Evolutionary conservation across 2,888 invertebrate genomes (phyloP).

Genomic region (Drosophila kanekoi): DNA sequence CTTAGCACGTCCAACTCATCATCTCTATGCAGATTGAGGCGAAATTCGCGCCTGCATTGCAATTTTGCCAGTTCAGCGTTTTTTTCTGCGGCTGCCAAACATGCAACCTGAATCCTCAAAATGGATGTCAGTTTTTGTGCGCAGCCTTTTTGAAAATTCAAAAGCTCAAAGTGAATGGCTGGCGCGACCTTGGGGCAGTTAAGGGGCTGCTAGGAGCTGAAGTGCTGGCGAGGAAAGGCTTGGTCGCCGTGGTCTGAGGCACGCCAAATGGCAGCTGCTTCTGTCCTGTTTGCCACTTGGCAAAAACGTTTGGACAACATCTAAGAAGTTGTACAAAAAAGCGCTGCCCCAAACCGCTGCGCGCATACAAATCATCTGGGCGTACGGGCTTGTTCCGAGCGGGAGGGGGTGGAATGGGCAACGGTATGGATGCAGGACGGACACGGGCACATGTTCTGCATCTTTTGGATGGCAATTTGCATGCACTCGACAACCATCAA

Average conservation of each 20-base stretch:
- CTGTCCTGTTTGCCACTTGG: slow-evolving; percentile 50
- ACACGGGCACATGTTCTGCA: slow-evolving; percentile 71
- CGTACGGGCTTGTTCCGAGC: neutral
- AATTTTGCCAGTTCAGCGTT: slow-evolving; percentile 25
- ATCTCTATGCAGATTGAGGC: slow-evolving; percentile 53
- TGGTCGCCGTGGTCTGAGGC: slow-evolving; percentile 33
- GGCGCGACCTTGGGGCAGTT: slow-evolving; percentile 65
- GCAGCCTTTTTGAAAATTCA: slow-evolving; percentile 74
- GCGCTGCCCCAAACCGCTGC: slow-evolving; percentile 34
- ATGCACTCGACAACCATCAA: slow-evolving; percentile 79
- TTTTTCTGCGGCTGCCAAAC: slow-evolving; percentile 33
- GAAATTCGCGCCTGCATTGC: slow-evolving; percentile 47
- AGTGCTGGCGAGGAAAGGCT: neutral
- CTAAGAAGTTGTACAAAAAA: slow-evolving; percentile 46
- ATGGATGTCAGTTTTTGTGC: slow-evolving; percentile 65
- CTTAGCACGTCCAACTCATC: slow-evolving; percentile 50
- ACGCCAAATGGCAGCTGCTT: slow-evolving; percentile 60
- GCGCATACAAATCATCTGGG: slow-evolving; percentile 73
- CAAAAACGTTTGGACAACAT: slow-evolving; percentile 76
- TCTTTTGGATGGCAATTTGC: slow-evolving; percentile 77
- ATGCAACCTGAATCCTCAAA: slow-evolving; percentile 51
- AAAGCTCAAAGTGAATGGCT: slow-evolving; percentile 79
- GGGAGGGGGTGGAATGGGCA: neutral
- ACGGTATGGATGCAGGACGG: slow-evolving; percentile 18
- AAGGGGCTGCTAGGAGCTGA: neutral